phyloP scores from a whole-genome alignment of 1,140 invertebrate species.

The Lamellibrachia luymesi region DNA sequence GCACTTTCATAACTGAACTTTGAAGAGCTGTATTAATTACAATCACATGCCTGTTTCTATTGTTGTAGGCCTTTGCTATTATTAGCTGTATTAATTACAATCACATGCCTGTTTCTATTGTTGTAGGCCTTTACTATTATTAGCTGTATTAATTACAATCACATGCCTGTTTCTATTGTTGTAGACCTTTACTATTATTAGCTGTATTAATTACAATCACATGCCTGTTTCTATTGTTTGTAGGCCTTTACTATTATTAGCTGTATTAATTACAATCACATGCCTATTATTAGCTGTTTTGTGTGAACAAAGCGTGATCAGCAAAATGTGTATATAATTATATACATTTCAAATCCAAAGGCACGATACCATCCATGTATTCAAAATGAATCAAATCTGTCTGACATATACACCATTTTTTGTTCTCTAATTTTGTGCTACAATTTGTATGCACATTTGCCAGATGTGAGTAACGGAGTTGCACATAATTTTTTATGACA shows the following conservation, averaged over 20 bases:
- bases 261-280: neutral
- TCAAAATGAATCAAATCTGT: too few species aligned
- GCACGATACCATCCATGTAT: neutral
- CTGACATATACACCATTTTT: too few species aligned
- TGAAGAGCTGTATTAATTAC: neutral
- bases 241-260: neutral
- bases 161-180: neutral
- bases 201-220: too few species aligned
- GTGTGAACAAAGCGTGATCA: neutral
- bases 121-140: neutral
- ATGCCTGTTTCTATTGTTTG: neutral
- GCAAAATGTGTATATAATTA: neutral
- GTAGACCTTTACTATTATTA: neutral
- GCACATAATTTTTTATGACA: too few species aligned
- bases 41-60: neutral
- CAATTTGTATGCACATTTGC: too few species aligned
- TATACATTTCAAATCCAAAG: neutral
- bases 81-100: neutral
- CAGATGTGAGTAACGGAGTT: too few species aligned
- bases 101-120: neutral
- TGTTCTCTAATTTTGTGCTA: too few species aligned
- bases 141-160: neutral
- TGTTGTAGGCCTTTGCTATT: neutral
- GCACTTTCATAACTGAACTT: neutral
- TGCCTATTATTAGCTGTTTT: too few species aligned